Evolutionary conservation across 2,888 invertebrate species (phyloP).

Genomic region (Lasioglossum calceatum): DNA sequence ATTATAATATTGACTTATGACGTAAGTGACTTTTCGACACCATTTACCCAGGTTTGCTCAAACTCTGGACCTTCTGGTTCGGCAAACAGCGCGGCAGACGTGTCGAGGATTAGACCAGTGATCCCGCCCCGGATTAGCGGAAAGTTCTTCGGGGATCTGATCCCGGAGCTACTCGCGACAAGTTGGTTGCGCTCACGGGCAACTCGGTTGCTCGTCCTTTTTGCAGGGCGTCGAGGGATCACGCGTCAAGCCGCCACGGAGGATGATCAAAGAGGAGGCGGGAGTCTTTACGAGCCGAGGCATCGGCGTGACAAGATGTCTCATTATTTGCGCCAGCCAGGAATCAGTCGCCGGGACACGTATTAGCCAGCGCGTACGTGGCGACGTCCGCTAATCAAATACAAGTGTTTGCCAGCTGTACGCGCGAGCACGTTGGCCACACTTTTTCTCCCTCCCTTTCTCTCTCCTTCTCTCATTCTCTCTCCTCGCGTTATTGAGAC

Average conservation of each 20-base stretch:
- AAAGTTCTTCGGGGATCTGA: background rate
- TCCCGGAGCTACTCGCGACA: background rate
- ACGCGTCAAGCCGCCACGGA: conserved; percentile 2
- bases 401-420: conserved; percentile 79
- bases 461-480: background rate
- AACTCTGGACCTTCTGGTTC: background rate
- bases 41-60: background rate
- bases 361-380: conserved; percentile 66
- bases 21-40: background rate
- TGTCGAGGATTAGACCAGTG: background rate
- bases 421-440: conserved; percentile 41
- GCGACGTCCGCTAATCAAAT: conserved; percentile 79
- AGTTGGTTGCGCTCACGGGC: background rate
- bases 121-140: background rate
- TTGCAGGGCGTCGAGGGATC: background rate
- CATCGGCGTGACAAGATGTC: conserved; percentile 46
- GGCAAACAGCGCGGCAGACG: background rate
- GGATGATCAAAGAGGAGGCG: conserved; percentile 21
- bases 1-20: too few species aligned
- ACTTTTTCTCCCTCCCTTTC: background rate
- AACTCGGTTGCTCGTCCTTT: background rate
- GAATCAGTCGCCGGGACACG: conserved; percentile 65
- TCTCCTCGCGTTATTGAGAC: conserved; percentile 52
- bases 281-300: conserved; percentile 24
- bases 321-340: conserved; percentile 48